Conservation (phyloP, 2,888 invertebrate species). For the Unio delphinus region DNA sequence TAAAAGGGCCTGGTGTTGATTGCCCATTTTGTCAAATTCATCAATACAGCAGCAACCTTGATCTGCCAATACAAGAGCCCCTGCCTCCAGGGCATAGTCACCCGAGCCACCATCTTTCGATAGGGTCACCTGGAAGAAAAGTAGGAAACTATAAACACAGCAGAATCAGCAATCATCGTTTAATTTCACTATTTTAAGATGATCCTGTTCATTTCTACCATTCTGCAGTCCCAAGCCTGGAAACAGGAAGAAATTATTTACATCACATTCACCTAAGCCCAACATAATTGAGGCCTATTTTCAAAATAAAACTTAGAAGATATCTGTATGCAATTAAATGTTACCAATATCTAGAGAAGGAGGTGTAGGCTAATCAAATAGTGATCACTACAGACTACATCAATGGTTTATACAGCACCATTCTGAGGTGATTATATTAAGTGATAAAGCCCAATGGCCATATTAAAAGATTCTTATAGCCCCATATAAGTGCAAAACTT, state of each 20-base stretch:
- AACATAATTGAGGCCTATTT: too few relatives aligned
- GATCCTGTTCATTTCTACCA: neutral
- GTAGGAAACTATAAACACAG: neutral
- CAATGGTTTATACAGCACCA: too few relatives aligned
- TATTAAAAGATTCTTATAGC: too few relatives aligned
- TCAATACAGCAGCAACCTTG: conserved; percentile 94
- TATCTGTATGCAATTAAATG: too few relatives aligned
- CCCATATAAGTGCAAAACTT: too few relatives aligned
- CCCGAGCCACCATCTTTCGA: conserved; percentile 78
- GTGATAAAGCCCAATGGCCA: too few relatives aligned
- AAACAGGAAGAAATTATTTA: neutral
- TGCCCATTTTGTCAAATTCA: conserved; percentile 93
- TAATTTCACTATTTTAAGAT: neutral
- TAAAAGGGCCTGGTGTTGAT: conserved; percentile 85
- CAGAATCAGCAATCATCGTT: neutral
- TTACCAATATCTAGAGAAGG: too few relatives aligned
- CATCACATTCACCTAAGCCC: too few relatives aligned
- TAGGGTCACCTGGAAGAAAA: conserved; percentile 77
- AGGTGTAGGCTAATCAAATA: too few relatives aligned
- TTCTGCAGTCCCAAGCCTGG: neutral
- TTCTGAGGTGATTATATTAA: too few relatives aligned
- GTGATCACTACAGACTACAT: too few relatives aligned
- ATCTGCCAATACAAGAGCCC: conserved; percentile 82
- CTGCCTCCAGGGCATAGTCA: conserved; percentile 89
- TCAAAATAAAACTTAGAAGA: neutral